These are phyloP conservation scores for Jacana jacana DNA, from an alignment of 2,113 vertebrate genomes.

Conservation along the genomic window DNA sequence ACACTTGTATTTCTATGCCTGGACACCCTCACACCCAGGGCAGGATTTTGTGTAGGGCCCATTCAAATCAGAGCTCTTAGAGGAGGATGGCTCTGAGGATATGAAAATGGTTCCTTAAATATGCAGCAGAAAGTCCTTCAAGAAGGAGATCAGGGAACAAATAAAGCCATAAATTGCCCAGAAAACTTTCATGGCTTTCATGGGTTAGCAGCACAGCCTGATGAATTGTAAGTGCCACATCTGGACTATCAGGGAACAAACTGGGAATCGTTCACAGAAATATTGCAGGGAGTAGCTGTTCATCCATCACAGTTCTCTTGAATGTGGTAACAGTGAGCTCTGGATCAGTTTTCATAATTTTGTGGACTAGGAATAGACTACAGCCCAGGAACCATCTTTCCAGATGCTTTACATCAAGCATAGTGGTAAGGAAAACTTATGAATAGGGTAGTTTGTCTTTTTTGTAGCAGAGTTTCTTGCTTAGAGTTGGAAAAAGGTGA, in stretches of 20 bases:
- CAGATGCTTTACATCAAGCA: background rate
- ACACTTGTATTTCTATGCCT: background rate
- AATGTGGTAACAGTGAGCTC: background rate
- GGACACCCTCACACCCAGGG: fast-evolving
- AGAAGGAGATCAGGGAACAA: background rate
- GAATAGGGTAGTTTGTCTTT: background rate
- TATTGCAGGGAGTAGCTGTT: background rate
- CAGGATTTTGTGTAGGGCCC: background rate
- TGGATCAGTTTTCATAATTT: background rate
- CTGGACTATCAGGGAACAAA: background rate
- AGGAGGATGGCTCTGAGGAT: background rate
- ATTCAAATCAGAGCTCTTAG: background rate
- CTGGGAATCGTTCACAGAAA: background rate
- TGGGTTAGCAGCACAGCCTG: background rate
- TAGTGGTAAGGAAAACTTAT: background rate
- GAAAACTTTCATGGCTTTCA: background rate
- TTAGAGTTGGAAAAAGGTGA: background rate
- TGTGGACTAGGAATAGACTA: background rate
- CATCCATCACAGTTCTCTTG: background rate
- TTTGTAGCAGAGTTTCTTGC: background rate
- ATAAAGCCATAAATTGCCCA: background rate
- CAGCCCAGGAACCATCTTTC: background rate
- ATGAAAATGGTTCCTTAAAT: background rate
- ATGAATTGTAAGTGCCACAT: background rate
- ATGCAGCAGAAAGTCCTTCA: background rate